Evolutionary conservation across 1,140 invertebrate species (phyloP).

Genomic region (Hetaerina americana): DNA sequence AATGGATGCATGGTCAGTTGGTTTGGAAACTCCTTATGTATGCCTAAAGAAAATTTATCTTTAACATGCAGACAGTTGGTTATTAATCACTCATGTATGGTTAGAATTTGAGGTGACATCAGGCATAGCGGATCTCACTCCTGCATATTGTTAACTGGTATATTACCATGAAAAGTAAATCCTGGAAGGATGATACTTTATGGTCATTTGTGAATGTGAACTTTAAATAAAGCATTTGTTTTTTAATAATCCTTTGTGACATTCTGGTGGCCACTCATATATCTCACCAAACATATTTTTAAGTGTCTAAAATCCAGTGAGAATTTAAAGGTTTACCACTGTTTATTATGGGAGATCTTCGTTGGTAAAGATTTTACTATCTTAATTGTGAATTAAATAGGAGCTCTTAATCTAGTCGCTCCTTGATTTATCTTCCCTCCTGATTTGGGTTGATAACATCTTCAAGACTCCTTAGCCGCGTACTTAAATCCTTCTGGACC

Average conservation of each 20-base stretch:
- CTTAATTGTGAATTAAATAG: not conserved
- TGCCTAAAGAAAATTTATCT: not conserved
- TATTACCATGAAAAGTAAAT: not conserved
- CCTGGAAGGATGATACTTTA: not conserved
- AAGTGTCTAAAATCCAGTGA: not conserved
- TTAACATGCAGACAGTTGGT: not conserved
- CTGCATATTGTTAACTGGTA: not conserved
- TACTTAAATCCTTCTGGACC: not conserved
- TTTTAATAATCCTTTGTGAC: not conserved
- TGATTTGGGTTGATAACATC: not conserved
- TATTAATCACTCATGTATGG: not conserved
- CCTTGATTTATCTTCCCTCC: not conserved
- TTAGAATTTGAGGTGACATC: not conserved
- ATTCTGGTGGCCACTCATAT: not conserved
- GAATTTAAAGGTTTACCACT: not conserved
- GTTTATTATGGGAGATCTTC: not conserved
- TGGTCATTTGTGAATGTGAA: not conserved
- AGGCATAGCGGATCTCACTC: not conserved
- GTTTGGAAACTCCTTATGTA: not conserved
- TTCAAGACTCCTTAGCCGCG: not conserved
- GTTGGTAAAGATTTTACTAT: not conserved
- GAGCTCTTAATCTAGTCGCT: not conserved
- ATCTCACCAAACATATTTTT: not conserved
- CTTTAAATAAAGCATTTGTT: not conserved
- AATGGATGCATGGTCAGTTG: not conserved